A percentile compares a stretch with the other conserved stretches of the same genome.
phyloP scores from a whole-genome alignment of 2,797 vertebrate species.

The Pipistrellus pipistrellus region DNA sequence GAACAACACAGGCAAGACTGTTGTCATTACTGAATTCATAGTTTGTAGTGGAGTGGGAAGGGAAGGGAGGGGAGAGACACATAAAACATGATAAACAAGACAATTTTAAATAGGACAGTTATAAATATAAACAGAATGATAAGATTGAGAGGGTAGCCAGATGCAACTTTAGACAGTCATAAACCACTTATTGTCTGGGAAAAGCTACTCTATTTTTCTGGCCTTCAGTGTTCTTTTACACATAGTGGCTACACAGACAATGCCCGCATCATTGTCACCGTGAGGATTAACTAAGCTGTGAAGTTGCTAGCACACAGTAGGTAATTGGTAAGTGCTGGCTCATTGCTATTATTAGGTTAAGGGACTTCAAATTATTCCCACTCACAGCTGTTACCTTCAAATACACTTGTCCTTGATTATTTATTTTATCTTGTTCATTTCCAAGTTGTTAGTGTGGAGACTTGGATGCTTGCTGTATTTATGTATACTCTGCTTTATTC shows the following conservation, averaged over 20 bases:
- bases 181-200: background rate
- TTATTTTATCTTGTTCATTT: background rate
- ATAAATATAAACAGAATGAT: background rate
- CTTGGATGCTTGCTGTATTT: background rate
- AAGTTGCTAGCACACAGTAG: background rate
- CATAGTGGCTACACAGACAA: background rate
- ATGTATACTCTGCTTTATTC: background rate
- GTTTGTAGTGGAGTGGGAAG: background rate
- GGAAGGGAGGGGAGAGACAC: too few species aligned
- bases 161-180: background rate
- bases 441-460: background rate
- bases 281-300: background rate
- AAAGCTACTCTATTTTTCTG: background rate
- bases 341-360: background rate
- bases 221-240: background rate
- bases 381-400: background rate
- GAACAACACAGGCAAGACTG: background rate
- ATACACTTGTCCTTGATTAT: background rate
- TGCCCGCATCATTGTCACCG: fast-evolving
- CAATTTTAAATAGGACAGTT: background rate
- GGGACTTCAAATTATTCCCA: background rate
- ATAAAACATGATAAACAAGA: background rate
- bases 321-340: background rate
- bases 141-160: background rate
- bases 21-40: background rate